phyloP scores from a whole-genome alignment of 2,797 vertebrate species.

The Argyrosomus regius region DNA sequence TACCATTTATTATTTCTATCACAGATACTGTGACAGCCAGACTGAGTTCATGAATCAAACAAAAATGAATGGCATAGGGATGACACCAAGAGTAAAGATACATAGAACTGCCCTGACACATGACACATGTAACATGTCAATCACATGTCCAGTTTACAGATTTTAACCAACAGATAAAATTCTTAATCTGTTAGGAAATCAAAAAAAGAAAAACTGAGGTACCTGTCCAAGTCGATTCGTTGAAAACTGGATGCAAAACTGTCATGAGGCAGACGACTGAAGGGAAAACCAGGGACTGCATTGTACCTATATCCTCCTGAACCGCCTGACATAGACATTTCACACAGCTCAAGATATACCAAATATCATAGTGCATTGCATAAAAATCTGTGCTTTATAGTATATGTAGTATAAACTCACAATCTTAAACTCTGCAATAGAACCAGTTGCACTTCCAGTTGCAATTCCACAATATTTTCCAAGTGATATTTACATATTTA shows the following conservation, averaged over 20 bases:
- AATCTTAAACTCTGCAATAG: not conserved
- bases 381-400: not conserved
- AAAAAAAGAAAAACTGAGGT: not conserved
- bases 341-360: constrained; percentile 2
- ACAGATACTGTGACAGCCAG: constrained; percentile 6
- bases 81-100: not conserved
- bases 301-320: constrained; percentile 33
- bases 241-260: constrained; percentile 87
- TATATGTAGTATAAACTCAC: not conserved
- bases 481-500: constrained; percentile 40
- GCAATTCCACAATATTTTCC: not conserved
- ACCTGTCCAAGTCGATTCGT: constrained; percentile 93
- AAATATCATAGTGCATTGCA: not conserved
- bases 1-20: constrained; percentile 12
- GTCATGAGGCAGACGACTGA: constrained; percentile 83
- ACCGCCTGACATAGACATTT: constrained; percentile 35
- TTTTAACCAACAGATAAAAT: not conserved
- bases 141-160: not conserved
- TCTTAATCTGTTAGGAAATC: not conserved
- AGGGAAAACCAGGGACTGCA: constrained; percentile 76
- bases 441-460: not conserved
- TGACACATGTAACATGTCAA: constrained; percentile 9
- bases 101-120: not conserved
- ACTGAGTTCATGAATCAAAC: constrained; percentile 14
- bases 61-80: not conserved